Evolutionary conservation across 2,888 invertebrate species (phyloP).

Genomic region (Apantesis nais): DNA sequence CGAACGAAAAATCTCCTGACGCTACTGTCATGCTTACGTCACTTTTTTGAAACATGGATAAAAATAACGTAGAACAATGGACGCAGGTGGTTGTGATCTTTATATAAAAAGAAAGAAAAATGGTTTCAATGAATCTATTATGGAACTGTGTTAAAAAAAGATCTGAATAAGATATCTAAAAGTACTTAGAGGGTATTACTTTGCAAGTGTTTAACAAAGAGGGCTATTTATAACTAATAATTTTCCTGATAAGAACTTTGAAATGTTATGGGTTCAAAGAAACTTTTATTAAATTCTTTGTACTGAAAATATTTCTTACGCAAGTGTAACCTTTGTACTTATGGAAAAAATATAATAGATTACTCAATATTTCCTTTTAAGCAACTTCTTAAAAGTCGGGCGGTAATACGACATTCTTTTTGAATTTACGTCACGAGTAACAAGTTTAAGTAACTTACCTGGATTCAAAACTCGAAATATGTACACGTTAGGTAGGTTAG

Average conservation of each 20-base stretch:
- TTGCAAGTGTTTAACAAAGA: not conserved
- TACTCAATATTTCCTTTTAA: not conserved
- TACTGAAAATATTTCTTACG: not conserved
- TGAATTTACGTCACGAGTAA: not conserved
- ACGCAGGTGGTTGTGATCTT: not conserved
- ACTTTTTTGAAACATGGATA: not conserved
- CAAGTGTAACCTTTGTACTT: not conserved
- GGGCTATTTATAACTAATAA: not conserved
- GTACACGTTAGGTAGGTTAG: too few species aligned
- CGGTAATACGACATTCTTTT: not conserved
- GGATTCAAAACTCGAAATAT: too few species aligned
- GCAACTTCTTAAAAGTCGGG: not conserved
- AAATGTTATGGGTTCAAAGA: not conserved
- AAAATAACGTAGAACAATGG: not conserved
- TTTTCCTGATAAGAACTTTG: not conserved
- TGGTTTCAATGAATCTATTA: not conserved
- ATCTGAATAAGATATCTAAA: not conserved
- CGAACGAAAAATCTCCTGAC: not conserved
- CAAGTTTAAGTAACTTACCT: too few species aligned
- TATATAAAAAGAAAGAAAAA: not conserved
- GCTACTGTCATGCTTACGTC: not conserved
- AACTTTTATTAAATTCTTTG: not conserved
- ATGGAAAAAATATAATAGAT: not conserved
- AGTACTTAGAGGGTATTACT: not conserved
- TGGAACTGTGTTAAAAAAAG: not conserved